Conservation (phyloP, 2,113 vertebrate genomes). For the Oenanthe melanoleuca region DNA sequence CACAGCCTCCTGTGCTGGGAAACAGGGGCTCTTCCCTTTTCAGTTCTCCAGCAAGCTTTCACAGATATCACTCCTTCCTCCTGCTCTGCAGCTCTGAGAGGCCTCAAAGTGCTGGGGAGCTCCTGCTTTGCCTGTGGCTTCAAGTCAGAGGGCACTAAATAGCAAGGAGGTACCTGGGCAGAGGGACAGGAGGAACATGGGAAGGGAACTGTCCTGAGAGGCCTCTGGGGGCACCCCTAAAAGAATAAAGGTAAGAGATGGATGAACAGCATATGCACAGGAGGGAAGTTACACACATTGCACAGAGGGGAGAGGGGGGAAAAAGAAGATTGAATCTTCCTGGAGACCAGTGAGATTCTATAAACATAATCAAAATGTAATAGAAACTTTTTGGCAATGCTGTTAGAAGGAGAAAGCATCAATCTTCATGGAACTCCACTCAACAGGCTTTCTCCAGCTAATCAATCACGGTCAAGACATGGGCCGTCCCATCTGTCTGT, state of each 20-base stretch:
- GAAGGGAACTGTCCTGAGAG: neutral
- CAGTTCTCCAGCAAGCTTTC: neutral
- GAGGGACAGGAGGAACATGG: neutral
- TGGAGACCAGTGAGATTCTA: constrained; percentile 82
- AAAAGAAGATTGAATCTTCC: constrained; percentile 80
- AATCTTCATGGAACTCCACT: constrained; percentile 87
- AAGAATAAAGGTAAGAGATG: constrained; percentile 26
- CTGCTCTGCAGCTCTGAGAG: neutral
- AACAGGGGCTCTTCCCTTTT: neutral
- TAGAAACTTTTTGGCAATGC: constrained; percentile 89
- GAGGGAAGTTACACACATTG: constrained; percentile 65
- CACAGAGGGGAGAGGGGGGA: constrained; percentile 54
- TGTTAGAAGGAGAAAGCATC: constrained; percentile 87
- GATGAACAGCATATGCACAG: constrained; percentile 50
- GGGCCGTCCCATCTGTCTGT: constrained; percentile 84
- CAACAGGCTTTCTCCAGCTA: constrained; percentile 86
- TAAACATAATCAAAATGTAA: constrained; percentile 89
- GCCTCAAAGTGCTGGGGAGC: neutral
- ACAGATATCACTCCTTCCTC: neutral
- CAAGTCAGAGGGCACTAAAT: neutral
- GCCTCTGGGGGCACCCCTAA: neutral
- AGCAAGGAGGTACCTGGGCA: neutral
- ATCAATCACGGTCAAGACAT: constrained; percentile 85
- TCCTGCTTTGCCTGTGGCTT: neutral
- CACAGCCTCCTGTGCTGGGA: neutral